Percentiles rank a stretch among this genome's conserved stretches.
These are phyloP conservation scores for Parotocinclus haroldoi DNA, from an alignment of 2,797 vertebrate species.

Conservation along the genomic window DNA sequence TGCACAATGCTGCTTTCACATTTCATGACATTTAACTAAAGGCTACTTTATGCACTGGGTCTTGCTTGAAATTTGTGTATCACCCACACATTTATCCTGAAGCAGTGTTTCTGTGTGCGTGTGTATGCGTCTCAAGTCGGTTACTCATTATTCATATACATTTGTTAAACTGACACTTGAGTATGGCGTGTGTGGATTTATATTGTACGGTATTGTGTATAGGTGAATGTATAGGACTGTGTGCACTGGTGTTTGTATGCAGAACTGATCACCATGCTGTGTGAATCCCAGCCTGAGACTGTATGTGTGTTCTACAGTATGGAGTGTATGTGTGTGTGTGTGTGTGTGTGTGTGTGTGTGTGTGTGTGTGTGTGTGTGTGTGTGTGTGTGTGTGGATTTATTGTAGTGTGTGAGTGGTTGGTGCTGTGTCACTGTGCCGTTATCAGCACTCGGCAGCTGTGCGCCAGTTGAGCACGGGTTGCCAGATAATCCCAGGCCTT, in stretches of 20 bases:
- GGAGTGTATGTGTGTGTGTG: slow-evolving; percentile 21
- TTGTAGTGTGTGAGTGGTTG: slow-evolving; percentile 45
- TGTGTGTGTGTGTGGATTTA: slow-evolving; percentile 41
- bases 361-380: slow-evolving; percentile 29
- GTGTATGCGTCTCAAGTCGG: not conserved
- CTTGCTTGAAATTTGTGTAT: not conserved
- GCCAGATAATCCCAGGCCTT: slow-evolving; percentile 69
- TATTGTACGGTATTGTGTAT: slow-evolving; percentile 1
- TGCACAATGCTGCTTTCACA: not conserved
- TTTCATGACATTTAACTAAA: slow-evolving; percentile 4
- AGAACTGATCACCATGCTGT: slow-evolving; percentile 17
- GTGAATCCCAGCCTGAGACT: slow-evolving; percentile 2
- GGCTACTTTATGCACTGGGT: not conserved
- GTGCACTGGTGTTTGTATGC: slow-evolving; percentile 33
- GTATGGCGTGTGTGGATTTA: not conserved
- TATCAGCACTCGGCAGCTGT: slow-evolving; percentile 63
- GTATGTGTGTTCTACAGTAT: slow-evolving; percentile 20
- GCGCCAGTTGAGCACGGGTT: slow-evolving; percentile 57
- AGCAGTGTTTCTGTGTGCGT: slow-evolving; percentile 3
- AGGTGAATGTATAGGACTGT: slow-evolving; percentile 17
- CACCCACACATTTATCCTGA: slow-evolving; percentile 5
- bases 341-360: slow-evolving; percentile 31
- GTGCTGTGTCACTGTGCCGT: slow-evolving; percentile 62
- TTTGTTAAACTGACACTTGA: not conserved
- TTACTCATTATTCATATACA: slow-evolving; percentile 12